phyloP scores from a whole-genome alignment of 64 coral and sea anemone genomes.

The Dendrophyllia cribrosa region DNA sequence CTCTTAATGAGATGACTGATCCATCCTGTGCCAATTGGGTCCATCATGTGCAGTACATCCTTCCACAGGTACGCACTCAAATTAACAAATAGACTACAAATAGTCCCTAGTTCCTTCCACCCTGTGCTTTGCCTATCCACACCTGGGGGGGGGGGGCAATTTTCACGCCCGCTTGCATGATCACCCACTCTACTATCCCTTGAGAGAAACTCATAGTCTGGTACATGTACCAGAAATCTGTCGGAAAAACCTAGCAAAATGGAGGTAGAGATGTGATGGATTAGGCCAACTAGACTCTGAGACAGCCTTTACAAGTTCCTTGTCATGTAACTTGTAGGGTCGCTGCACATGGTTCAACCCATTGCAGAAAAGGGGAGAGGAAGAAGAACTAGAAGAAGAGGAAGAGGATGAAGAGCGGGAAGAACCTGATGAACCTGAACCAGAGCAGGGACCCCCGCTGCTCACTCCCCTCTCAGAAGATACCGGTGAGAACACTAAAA shows the following conservation, averaged over 20 bases:
- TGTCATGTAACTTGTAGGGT: slow-evolving; percentile 52
- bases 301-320: neutral
- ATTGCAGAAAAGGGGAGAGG: slow-evolving; percentile 78
- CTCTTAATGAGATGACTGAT: slow-evolving; percentile 88
- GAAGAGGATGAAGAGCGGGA: slow-evolving; percentile 98
- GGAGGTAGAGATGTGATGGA: no score
- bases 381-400: slow-evolving; percentile 98
- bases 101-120: neutral
- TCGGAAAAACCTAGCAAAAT: no score
- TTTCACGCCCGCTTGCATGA: no score
- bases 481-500: slow-evolving; percentile 43
- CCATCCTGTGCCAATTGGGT: slow-evolving; percentile 97
- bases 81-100: no score
- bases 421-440: slow-evolving; percentile 98
- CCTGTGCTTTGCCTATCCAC: no score
- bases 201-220: no score
- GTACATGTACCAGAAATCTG: no score
- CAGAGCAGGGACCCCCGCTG: slow-evolving; percentile 92
- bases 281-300: no score
- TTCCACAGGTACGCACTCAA: slow-evolving; percentile 81
- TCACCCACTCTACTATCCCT: no score
- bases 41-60: slow-evolving; percentile 94
- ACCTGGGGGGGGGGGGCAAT: no score
- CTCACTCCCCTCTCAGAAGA: slow-evolving; percentile 97
- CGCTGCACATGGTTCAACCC: slow-evolving; percentile 98